phyloP scores from a whole-genome alignment of 2,113 vertebrate genomes.

The Leucoraja erinaceus region DNA sequence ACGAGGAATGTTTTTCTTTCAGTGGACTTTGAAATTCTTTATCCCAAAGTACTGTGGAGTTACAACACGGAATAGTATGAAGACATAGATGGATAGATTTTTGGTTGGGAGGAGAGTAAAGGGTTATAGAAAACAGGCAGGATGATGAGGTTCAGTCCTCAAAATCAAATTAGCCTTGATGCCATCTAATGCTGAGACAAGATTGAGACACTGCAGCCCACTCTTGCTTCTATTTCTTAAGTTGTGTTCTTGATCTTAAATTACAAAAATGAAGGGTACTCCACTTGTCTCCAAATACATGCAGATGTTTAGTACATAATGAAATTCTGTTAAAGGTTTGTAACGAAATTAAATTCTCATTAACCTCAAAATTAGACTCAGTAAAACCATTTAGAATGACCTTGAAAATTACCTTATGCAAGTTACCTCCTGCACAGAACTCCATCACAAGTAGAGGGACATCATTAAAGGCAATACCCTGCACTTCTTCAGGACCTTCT shows the following conservation, averaged over 20 bases:
- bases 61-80: too few relatives aligned
- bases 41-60: too few relatives aligned
- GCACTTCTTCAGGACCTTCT: conserved; percentile 85
- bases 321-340: background rate
- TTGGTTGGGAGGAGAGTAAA: too few relatives aligned
- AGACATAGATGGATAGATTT: too few relatives aligned
- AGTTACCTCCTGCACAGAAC: conserved; percentile 86
- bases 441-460: conserved; percentile 96
- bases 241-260: background rate
- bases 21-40: too few relatives aligned
- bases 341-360: background rate
- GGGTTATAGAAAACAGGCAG: too few relatives aligned
- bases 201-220: too few relatives aligned
- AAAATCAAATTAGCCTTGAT: too few relatives aligned
- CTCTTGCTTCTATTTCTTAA: too few relatives aligned
- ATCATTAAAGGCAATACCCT: conserved; percentile 75
- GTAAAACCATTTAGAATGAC: background rate
- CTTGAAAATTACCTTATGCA: conserved; percentile 72
- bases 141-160: too few relatives aligned
- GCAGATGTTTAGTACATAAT: background rate
- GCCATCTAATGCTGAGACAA: too few relatives aligned
- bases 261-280: background rate
- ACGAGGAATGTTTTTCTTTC: too few relatives aligned
- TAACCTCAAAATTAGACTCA: background rate
- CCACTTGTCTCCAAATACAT: background rate